Conservation (phyloP, 64 coral and sea anemone species). For the Catalaphyllia jardinei region DNA sequence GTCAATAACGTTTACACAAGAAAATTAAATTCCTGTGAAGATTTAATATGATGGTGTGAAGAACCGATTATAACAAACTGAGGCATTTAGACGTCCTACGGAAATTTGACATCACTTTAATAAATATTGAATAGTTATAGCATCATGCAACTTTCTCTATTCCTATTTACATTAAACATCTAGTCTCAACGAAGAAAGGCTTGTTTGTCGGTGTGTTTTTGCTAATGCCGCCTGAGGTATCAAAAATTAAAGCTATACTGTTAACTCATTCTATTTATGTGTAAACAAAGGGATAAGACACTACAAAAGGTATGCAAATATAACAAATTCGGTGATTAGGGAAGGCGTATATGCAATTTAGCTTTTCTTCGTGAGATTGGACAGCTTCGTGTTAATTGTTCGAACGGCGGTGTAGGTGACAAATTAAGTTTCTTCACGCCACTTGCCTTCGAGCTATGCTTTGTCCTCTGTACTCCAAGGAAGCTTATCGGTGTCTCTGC, state of each 20-base stretch:
- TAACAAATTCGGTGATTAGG: conserved; percentile 75
- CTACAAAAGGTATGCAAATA: conserved; percentile 84
- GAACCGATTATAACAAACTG: conserved; percentile 54
- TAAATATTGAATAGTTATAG: neutral
- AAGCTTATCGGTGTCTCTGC: neutral
- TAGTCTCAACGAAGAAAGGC: neutral
- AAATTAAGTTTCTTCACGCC: conserved; percentile 53
- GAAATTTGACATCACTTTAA: neutral
- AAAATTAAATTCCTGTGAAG: conserved; percentile 80
- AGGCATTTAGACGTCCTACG: neutral
- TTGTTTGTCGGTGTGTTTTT: conserved; percentile 7
- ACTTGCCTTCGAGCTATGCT: conserved; percentile 22
- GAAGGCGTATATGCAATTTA: conserved; percentile 75
- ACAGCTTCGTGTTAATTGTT: conserved; percentile 59
- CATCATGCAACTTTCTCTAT: neutral
- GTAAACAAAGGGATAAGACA: conserved; percentile 95
- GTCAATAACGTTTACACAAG: conserved; percentile 72
- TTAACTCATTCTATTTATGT: conserved; percentile 68
- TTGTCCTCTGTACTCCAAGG: neutral
- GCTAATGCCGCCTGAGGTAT: conserved; percentile 74
- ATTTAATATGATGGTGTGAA: conserved; percentile 49
- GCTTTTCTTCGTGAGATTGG: conserved; percentile 66
- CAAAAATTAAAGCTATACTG: conserved; percentile 89
- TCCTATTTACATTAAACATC: neutral
- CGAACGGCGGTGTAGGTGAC: conserved; percentile 61